phyloP scores from a whole-genome alignment of 2,113 vertebrate genomes.

The Neoarius graeffei region DNA sequence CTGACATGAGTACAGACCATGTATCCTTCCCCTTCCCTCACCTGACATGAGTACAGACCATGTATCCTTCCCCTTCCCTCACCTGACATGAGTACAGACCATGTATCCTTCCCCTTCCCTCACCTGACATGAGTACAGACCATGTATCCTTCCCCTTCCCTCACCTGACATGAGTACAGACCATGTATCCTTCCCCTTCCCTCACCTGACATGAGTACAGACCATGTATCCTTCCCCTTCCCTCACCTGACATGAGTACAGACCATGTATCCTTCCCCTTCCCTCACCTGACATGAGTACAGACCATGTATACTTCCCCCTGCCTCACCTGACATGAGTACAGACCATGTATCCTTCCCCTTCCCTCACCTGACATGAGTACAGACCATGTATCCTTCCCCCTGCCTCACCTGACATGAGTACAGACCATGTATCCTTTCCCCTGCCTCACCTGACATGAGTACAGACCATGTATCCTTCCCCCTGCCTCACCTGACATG shows the following conservation, averaged over 20 bases:
- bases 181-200: too few species aligned
- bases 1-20: neutral
- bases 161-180: too few species aligned
- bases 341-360: too few species aligned
- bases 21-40: neutral
- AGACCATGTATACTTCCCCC: neutral
- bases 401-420: too few species aligned
- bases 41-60: neutral
- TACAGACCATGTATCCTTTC: too few species aligned
- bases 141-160: too few species aligned
- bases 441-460: accelerated
- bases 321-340: neutral
- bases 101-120: too few species aligned
- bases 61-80: neutral
- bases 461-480: neutral
- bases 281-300: neutral
- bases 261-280: neutral
- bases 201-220: neutral
- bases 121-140: too few species aligned
- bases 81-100: too few species aligned
- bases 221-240: neutral
- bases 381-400: too few species aligned
- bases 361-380: too few species aligned
- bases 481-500: neutral
- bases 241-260: neutral